A percentile compares a stretch with the other conserved stretches of the same genome.
Conservation (phyloP, 2,797 vertebrate genomes). For the Champsocephalus gunnari region DNA sequence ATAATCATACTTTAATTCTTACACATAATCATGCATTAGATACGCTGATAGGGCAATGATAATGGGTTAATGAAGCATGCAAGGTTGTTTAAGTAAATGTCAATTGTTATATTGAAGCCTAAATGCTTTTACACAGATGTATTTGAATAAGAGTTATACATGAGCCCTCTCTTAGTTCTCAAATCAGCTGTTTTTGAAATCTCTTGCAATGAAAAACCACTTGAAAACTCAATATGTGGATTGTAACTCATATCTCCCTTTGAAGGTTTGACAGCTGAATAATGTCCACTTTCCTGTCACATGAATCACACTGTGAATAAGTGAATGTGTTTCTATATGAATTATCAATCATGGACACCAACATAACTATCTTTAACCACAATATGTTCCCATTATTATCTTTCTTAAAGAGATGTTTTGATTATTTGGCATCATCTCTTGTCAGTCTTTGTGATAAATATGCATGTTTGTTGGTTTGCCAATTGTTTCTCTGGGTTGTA, state of each 20-base stretch:
- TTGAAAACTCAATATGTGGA: neutral
- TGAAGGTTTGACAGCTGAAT: neutral
- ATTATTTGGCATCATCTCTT: neutral
- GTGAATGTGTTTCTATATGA: neutral
- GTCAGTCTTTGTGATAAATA: neutral
- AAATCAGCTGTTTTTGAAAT: constrained; percentile 25
- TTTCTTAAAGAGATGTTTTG: neutral
- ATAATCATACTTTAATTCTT: neutral
- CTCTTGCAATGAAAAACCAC: neutral
- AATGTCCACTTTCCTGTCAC: constrained; percentile 5
- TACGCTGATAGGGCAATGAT: constrained; percentile 53
- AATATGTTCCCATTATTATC: neutral
- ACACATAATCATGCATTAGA: constrained; percentile 42
- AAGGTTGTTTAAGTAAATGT: constrained; percentile 65
- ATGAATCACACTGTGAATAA: neutral
- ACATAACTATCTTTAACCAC: neutral
- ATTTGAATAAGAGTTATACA: constrained; percentile 41
- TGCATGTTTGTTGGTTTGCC: neutral
- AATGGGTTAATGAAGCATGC: constrained; percentile 72
- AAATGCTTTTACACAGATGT: constrained; percentile 38
- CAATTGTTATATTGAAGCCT: constrained; percentile 68
- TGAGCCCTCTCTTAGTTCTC: constrained; percentile 21
- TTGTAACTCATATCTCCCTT: neutral
- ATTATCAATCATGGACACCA: neutral
- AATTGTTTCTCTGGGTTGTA: constrained; percentile 2